phyloP scores from a whole-genome alignment of 2,888 invertebrate genomes.

The Drosophila kambysellisi region DNA sequence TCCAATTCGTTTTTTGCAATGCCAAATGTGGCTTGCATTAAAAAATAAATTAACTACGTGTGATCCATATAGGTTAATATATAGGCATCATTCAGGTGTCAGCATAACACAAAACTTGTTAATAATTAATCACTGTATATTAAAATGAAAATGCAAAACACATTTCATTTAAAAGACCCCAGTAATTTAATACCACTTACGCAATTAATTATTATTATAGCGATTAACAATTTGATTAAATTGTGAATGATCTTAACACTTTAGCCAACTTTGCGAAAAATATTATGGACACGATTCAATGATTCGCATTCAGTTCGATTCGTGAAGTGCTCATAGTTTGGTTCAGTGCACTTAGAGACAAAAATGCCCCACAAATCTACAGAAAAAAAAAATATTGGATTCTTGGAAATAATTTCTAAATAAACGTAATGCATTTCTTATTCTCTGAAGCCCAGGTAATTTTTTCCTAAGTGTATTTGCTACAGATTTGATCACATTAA shows the following conservation, averaged over 20 bases:
- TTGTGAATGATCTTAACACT: slow-evolving; percentile 11
- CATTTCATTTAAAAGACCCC: background rate
- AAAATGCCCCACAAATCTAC: background rate
- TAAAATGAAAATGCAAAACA: background rate
- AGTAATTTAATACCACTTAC: slow-evolving; percentile 1
- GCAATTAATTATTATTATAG: slow-evolving; percentile 20
- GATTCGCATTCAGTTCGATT: slow-evolving; percentile 13
- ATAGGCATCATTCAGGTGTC: background rate
- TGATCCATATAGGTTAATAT: slow-evolving; percentile 26
- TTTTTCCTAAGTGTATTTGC: background rate
- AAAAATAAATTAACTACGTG: slow-evolving; percentile 4
- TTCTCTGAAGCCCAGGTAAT: too few species aligned
- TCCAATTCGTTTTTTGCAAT: slow-evolving; percentile 37
- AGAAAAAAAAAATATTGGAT: background rate
- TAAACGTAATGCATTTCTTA: background rate
- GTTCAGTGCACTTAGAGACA: slow-evolving; percentile 20
- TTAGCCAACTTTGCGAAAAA: background rate
- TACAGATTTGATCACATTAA: background rate
- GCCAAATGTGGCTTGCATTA: slow-evolving; percentile 27
- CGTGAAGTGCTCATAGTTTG: slow-evolving; percentile 4
- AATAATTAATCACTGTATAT: background rate
- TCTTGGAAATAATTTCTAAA: background rate
- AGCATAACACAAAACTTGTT: background rate
- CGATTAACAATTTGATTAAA: slow-evolving; percentile 1
- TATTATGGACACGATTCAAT: slow-evolving; percentile 22